Base-by-base conservation (phyloP, 23 tunicate species). In the Ascidia mentula region DNA sequence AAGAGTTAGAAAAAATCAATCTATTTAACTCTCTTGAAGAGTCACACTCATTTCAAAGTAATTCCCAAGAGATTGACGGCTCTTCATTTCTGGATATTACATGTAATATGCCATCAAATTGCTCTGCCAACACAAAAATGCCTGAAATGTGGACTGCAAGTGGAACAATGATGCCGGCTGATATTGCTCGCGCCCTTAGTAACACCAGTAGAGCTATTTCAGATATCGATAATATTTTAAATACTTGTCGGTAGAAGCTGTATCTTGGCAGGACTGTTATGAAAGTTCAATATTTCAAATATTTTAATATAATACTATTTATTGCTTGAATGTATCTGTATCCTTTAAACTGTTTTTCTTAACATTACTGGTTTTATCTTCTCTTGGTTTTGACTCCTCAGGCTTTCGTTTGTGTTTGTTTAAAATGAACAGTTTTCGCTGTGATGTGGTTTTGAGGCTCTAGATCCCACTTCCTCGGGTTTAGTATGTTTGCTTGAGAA, bases 1-100 rank as follows among this genome's bases (percentile, higher is more conserved):
- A 36, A 26, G 95, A 90, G 37, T 72, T 90, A 0, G 89, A 84
- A 46, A 90, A 90, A 80, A 90, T 90, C 35, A 69, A 79, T 37
- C 40, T 46, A 37, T 79, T 84, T 17, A 90, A 79, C 42, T 76
- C 65, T 20, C 22, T 20, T 20, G 13, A 53, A 20, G 13, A 9
- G 2, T 5, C 13, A 9, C 4, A 53, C 24, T 53, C 65, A 6
- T 53, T 53, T 26, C 65, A 53, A 3, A 20, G 4, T 9, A 9
- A 3, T 53, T 53, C 12, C 65, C n/a, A n/a, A n/a, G n/a, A n/a
- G n/a, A n/a, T n/a, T n/a, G 24, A 5, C 24, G 65, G 13, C 22
- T 20, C 28, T 53, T 53, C 65, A 20, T 53, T 53, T 53, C 28
- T 3, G 65, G 28, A 5, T 3, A 9, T 20, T 9, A 53, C 4